Conservation (phyloP, 1,140 invertebrate species). For the Trichonephila inaurata region DNA sequence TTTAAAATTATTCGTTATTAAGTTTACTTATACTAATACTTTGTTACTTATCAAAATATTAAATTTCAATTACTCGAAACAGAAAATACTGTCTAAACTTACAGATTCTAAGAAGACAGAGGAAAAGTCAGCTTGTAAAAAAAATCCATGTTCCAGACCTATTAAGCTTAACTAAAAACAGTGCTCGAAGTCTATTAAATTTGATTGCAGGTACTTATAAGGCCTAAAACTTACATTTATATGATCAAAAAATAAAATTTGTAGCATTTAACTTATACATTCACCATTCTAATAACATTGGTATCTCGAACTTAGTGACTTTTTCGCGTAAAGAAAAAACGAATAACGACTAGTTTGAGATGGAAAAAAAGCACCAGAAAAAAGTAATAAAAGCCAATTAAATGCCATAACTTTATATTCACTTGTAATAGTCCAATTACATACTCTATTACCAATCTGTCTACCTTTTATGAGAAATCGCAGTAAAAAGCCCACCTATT, state of each 20-base stretch:
- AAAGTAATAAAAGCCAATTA: conserved; percentile 31
- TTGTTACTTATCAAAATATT: too few species aligned
- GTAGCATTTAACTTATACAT: not conserved
- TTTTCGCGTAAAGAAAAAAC: not conserved
- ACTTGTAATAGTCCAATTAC: conserved; percentile 59
- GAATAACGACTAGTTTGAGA: not conserved
- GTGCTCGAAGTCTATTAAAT: not conserved
- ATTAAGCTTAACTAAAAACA: too few species aligned
- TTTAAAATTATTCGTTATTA: too few species aligned
- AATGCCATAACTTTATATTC: conserved; percentile 37
- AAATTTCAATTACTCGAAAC: too few species aligned
- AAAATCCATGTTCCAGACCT: too few species aligned
- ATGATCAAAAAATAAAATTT: not conserved
- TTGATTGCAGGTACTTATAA: not conserved
- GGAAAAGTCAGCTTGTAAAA: too few species aligned
- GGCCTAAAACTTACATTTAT: not conserved
- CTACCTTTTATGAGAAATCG: conserved; percentile 38
- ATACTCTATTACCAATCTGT: conserved; percentile 55
- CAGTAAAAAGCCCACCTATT: conserved; percentile 33
- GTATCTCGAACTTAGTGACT: not conserved
- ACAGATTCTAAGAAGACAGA: too few species aligned
- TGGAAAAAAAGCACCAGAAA: not conserved
- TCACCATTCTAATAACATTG: not conserved
- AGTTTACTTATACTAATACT: too few species aligned
- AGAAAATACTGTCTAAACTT: too few species aligned